Evolutionary conservation across 2,888 invertebrate species (phyloP), one percentile per base, ranked within the genome.

Genomic region (Schrankia costaestrigalis): DNA sequence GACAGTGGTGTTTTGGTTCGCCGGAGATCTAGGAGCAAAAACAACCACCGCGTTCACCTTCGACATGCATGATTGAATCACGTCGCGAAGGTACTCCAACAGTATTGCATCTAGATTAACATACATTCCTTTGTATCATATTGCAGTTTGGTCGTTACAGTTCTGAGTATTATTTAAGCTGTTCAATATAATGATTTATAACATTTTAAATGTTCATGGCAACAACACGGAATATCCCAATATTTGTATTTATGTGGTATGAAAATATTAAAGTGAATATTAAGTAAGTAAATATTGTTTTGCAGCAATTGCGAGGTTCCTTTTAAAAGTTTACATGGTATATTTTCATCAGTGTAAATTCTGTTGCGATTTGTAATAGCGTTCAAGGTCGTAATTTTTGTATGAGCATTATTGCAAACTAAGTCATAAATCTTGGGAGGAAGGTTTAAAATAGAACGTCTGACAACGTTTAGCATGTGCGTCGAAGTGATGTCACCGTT

Each of bases 401-500:
- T 18, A 35, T 11, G 3, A 18, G 19, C 30, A 29, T 31, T 48
- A 59, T 41, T 44, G 57, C 39, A 77, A 63, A 58, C 55, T 63
- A 56, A 63, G 46, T 60, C 64, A 56, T 75, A 72, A 57, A 50
- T 47, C 54, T 46, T 47, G 27, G 46, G 51, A 18, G 7, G 30
- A 52, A 33, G 56, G 53, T 56, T 42, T 31, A 46, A 56, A 59
- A 56, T 56, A 35, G 44, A 35, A 40, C 30, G 44, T 12, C 40
- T 36, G 54, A 62, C 51, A 59, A 53, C 51, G 62, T 66, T 65
- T 64, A 56, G 64, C 63, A 63, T 66, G 57, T 56, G 57, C 48
- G 66, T 64, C 57, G 64, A 60, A 78, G 76, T 83, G 83, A 81
- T 81, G 84, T 83, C 78, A 83, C 71, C 77, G 70, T 76, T 80